These are phyloP conservation scores for Hermodice carunculata DNA, from an alignment of 2,888 invertebrate genomes.

Conservation along the genomic window DNA sequence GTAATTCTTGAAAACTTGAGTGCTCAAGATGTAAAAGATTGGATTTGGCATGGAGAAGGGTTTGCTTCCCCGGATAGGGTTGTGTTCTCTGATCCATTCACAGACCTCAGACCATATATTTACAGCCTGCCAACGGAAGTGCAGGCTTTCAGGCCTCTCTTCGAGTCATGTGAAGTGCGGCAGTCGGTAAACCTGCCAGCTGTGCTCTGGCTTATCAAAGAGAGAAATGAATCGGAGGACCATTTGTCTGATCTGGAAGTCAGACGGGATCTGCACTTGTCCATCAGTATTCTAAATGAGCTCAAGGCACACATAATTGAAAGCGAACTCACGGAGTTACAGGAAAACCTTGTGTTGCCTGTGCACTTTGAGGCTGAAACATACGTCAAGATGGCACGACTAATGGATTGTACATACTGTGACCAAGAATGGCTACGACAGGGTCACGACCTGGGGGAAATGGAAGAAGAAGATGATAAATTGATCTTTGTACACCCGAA, in stretches of 20 bases:
- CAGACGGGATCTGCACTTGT: constrained; percentile 40
- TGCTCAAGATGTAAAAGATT: constrained; percentile 18
- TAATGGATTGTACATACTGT: constrained; percentile 48
- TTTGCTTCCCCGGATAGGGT: constrained; percentile 37
- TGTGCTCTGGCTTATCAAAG: constrained; percentile 34
- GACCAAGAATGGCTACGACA: constrained; percentile 46
- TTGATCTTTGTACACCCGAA: constrained; percentile 49
- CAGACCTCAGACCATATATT: constrained; percentile 44
- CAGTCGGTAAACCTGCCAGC: constrained; percentile 26
- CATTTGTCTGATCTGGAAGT: constrained; percentile 21
- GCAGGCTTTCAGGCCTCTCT: constrained; percentile 26
- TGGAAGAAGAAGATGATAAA: constrained; percentile 20
- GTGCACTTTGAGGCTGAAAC: constrained; percentile 17
- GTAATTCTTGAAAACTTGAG: constrained; percentile 9
- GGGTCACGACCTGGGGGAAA: constrained; percentile 26
- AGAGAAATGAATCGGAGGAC: constrained; percentile 23
- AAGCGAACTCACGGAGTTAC: constrained; percentile 15
- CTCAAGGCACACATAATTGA: constrained; percentile 33
- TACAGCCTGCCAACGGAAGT: constrained; percentile 42
- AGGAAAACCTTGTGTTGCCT: constrained; percentile 32
- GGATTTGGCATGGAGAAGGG: constrained; percentile 52
- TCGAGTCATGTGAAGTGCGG: constrained; percentile 31
- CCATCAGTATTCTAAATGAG: constrained; percentile 40
- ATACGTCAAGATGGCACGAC: constrained; percentile 30
- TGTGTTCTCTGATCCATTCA: constrained; percentile 32